These are phyloP conservation scores for Fissipunctia ypsillon DNA, from an alignment of 2,888 invertebrate genomes.

Conservation along the genomic window DNA sequence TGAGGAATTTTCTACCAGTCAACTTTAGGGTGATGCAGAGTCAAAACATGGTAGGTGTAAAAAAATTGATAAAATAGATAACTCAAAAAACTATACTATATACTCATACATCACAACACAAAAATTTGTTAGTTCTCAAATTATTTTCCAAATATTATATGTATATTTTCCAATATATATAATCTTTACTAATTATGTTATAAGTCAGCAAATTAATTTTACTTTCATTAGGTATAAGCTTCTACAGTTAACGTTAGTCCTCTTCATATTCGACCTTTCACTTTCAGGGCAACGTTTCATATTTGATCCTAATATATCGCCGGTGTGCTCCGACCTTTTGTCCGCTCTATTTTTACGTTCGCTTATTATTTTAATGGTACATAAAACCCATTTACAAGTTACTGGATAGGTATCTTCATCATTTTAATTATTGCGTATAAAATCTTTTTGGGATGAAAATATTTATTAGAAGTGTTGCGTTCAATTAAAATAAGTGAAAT, in stretches of 20 bases:
- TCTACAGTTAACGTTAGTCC: constrained; percentile 36
- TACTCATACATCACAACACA: background rate
- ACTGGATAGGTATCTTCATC: constrained; percentile 52
- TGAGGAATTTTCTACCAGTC: background rate
- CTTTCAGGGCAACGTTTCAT: constrained; percentile 48
- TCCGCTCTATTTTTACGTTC: constrained; percentile 51
- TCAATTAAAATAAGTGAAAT: constrained; percentile 36
- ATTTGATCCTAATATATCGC: constrained; percentile 57
- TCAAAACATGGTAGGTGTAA: background rate
- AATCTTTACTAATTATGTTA: constrained; percentile 11
- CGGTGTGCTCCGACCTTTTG: constrained; percentile 49
- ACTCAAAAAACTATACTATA: background rate
- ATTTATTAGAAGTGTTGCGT: background rate
- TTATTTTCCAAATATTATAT: background rate
- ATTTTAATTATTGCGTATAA: constrained; percentile 55
- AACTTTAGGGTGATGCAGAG: background rate
- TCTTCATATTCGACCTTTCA: constrained; percentile 51
- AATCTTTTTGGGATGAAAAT: constrained; percentile 30
- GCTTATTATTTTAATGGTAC: constrained; percentile 51
- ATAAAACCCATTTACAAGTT: constrained; percentile 51
- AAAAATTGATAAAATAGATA: background rate
- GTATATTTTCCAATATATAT: background rate
- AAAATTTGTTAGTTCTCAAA: background rate
- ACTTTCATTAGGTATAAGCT: constrained; percentile 30
- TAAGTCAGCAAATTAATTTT: constrained; percentile 32